These are phyloP conservation scores for Corythaeola cristata DNA, from an alignment of 2,113 vertebrate species.

Conservation along the genomic window DNA sequence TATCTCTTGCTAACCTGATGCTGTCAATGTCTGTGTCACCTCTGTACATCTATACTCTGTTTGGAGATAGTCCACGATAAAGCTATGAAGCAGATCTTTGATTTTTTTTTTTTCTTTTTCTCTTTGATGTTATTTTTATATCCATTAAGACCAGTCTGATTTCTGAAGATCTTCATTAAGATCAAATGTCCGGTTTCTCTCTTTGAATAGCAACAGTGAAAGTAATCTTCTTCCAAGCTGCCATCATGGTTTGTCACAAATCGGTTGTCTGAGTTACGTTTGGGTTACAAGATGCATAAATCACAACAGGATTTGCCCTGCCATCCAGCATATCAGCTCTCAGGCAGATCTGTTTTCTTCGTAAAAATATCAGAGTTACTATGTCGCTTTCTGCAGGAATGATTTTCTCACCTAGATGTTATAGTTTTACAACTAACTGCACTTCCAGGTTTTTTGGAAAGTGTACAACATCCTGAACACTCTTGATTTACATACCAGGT, in stretches of 20 bases:
- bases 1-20: not conserved
- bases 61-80: not conserved
- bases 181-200: not conserved
- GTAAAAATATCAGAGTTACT: not conserved
- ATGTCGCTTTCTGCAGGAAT: not conserved
- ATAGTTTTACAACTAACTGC: slow-evolving; percentile 11
- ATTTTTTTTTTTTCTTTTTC: not conserved
- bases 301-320: not conserved
- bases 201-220: not conserved
- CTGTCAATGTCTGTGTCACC: not conserved
- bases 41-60: not conserved
- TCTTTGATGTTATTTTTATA: not conserved
- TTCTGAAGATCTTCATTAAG: slow-evolving; percentile 8
- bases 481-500: slow-evolving; percentile 19
- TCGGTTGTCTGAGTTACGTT: not conserved
- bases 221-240: not conserved
- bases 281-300: not conserved
- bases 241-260: not conserved
- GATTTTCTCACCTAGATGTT: slow-evolving; percentile 25
- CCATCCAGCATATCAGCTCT: not conserved
- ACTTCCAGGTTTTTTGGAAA: slow-evolving; percentile 44
- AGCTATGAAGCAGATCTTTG: not conserved
- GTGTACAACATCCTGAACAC: not conserved
- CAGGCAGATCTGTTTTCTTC: not conserved
- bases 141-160: not conserved